phyloP scores from a whole-genome alignment of 1,140 invertebrate species.

The Coenobita brevimanus region DNA sequence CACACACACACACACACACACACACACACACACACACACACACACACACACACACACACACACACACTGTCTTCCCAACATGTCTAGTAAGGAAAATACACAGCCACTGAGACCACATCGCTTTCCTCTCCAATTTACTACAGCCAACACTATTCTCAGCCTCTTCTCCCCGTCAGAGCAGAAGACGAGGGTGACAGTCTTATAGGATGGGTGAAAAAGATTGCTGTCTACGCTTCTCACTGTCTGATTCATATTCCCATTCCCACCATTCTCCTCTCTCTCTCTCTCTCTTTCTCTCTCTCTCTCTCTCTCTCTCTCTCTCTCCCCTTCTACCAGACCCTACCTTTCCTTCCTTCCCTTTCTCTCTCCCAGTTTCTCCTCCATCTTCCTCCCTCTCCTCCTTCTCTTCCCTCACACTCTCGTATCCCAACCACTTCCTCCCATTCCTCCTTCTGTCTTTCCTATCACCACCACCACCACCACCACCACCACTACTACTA shows the following conservation, averaged over 20 bases:
- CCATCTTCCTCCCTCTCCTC: neutral
- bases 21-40: constrained; percentile 11
- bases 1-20: constrained; percentile 11
- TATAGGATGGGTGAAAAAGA: no score
- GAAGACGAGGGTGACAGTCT: no score
- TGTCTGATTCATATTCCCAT: neutral
- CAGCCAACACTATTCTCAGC: no score
- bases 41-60: no score
- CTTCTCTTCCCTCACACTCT: neutral
- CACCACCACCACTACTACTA: neutral
- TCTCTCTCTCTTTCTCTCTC: neutral
- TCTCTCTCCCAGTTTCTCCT: neutral
- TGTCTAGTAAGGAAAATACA: neutral
- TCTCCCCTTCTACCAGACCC: neutral
- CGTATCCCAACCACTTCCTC: neutral
- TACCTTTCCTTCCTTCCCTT: neutral
- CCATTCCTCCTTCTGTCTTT: neutral
- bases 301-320: neutral
- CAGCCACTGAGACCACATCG: neutral
- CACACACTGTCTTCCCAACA: no score
- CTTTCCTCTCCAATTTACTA: neutral
- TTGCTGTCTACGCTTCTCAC: neutral
- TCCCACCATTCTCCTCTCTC: no score
- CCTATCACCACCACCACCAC: neutral
- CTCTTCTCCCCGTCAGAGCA: no score